These are phyloP conservation scores for Marcusenius ussheri DNA, from an alignment of 2,113 vertebrate species.

Conservation along the genomic window DNA sequence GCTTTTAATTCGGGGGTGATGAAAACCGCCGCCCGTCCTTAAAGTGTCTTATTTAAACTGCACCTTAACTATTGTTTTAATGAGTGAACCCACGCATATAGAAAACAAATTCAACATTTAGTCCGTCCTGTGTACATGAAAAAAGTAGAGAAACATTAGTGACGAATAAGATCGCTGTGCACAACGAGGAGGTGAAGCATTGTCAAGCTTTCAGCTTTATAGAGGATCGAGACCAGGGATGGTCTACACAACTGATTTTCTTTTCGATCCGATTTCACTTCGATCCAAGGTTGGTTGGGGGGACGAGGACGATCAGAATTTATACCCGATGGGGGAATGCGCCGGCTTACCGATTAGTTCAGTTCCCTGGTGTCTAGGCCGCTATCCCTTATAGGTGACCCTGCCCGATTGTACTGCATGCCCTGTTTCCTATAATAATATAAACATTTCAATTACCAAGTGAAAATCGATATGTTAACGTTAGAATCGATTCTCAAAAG, in stretches of 20 bases:
- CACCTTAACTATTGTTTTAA: not conserved
- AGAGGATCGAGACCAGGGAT: not conserved
- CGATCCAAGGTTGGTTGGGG: not conserved
- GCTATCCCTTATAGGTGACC: not conserved
- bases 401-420: not conserved
- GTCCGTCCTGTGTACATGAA: not conserved
- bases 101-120: not conserved
- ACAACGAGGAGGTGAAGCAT: not conserved
- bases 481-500: not conserved
- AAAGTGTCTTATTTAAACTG: not conserved
- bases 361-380: not conserved
- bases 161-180: not conserved
- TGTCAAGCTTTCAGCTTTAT: not conserved
- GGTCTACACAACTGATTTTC: not conserved
- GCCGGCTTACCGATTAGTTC: not conserved
- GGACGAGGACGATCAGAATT: too few relatives aligned
- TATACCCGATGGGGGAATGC: not conserved
- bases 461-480: not conserved
- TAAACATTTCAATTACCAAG: not conserved
- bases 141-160: not conserved
- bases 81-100: not conserved
- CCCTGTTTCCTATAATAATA: not conserved
- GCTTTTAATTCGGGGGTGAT: not conserved
- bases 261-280: not conserved
- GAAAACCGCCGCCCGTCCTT: not conserved